Evolutionary conservation across 2,888 invertebrate genomes (phyloP), one percentile per base, ranked within the genome.

Genomic region (Agonum fuliginosum): DNA sequence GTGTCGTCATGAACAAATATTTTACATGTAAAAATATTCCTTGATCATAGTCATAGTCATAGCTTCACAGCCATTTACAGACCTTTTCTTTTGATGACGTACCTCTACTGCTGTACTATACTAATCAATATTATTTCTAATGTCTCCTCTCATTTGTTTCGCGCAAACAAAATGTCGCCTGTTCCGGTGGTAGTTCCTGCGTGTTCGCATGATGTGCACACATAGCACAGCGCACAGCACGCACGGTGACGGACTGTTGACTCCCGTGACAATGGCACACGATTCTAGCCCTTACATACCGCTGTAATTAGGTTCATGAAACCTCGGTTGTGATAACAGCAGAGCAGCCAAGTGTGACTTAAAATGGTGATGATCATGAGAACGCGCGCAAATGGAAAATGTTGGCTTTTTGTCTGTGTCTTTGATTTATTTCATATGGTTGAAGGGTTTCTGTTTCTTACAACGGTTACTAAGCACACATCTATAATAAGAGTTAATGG

Each of bases 311-410:
- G 17, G 30, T 10, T 17, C 58, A 30, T 10, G 22, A 1, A 30
- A 30, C 30, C 58, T 30, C 22, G 22, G 24, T 24, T 65, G 27
- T 51, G 74, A 62, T 65, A 74, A 74, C 65, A 14, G 27, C 19
- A 27, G 20, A 37, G 37, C 62, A 74, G 27, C 74, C 65, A 74
- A 74, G 43, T 62, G 34, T 74, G 62, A 74, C 74, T 74, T 74
- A 74, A 74, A 74, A 74, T 74, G 74, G 74, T 74, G 74, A 62
- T 74, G 65, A 34, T 62, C 62, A 62, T 46, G 62, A 62, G 62
- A 43, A 54, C 65, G 65, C 41, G 37, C 37, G 19, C 37, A 41
- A 41, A 67, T 37, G 41, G 67, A 67, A 67, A 67, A 67, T 67
- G 67, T 67, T 67, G 37, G 41, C 10, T 67, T 62, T 62, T 62